These are phyloP conservation scores for Brachionus calyciflorus DNA, from an alignment of 1,140 invertebrate species.

Conservation along the genomic window DNA sequence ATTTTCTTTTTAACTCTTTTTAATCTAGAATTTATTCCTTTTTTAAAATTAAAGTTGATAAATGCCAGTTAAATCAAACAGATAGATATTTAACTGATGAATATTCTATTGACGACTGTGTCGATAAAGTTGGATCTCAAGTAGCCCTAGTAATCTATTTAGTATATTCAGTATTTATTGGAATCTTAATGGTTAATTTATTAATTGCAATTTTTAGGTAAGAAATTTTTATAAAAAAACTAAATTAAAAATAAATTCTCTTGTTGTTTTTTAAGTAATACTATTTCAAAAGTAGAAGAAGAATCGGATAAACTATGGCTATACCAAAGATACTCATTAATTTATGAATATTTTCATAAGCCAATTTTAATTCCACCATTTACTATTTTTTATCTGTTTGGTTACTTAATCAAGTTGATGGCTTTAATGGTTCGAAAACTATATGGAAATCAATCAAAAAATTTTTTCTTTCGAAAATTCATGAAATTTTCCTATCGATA, in stretches of 20 bases:
- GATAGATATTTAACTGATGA: background rate
- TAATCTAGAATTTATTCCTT: background rate
- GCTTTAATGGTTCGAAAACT: background rate
- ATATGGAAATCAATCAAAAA: background rate
- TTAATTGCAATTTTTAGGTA: slow-evolving; percentile 41
- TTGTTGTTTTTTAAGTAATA: background rate
- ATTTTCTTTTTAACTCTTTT: background rate
- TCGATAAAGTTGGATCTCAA: slow-evolving; percentile 19
- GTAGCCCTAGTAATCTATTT: slow-evolving; percentile 12
- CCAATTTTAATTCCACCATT: slow-evolving; percentile 28
- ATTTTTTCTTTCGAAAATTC: background rate
- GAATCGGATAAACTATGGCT: slow-evolving; percentile 35
- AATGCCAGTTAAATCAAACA: background rate
- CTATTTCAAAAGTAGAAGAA: background rate
- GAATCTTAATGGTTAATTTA: slow-evolving; percentile 27
- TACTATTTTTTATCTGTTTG: slow-evolving; percentile 5
- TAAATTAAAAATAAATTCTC: background rate
- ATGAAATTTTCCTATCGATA: slow-evolving; percentile 9
- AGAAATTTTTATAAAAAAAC: background rate
- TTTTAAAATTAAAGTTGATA: background rate
- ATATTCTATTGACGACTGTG: slow-evolving; percentile 40
- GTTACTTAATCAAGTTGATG: background rate
- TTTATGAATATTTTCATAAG: slow-evolving; percentile 41
- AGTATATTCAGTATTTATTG: slow-evolving; percentile 32
- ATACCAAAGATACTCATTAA: slow-evolving; percentile 25